phyloP scores from a whole-genome alignment of 1,140 invertebrate species.

The Drosophila orena region DNA sequence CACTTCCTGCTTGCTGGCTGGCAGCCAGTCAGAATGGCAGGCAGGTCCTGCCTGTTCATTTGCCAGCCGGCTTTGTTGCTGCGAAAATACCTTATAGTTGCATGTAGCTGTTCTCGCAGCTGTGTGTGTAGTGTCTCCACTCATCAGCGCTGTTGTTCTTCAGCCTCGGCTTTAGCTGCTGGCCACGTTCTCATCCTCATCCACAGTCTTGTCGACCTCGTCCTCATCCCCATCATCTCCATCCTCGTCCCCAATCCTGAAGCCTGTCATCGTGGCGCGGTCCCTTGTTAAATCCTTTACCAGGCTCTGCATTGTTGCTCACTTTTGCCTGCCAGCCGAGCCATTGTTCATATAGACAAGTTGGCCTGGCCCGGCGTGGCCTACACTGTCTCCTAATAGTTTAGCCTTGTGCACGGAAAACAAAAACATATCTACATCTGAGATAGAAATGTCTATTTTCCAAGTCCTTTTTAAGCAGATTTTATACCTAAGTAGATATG shows the following conservation, averaged over 20 bases:
- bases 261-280: conserved; percentile 47
- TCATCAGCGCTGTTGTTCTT: conserved; percentile 55
- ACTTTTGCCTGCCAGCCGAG: conserved; percentile 58
- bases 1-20: conserved; percentile 65
- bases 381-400: conserved; percentile 55
- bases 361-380: conserved; percentile 48
- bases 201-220: background rate
- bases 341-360: conserved; percentile 70
- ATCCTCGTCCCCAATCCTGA: conserved; percentile 11
- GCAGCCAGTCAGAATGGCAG: conserved; percentile 31
- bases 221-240: background rate
- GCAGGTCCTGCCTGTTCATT: conserved; percentile 62
- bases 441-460: too few species aligned
- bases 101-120: conserved; percentile 58
- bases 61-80: conserved; percentile 68
- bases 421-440: background rate
- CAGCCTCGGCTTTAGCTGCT: conserved; percentile 22
- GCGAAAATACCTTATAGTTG: conserved; percentile 61
- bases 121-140: conserved; percentile 56
- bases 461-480: too few species aligned
- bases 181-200: conserved; percentile 14
- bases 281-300: conserved; percentile 60
- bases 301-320: conserved; percentile 51
- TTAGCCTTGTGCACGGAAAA: conserved; percentile 34
- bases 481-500: too few species aligned